Evolutionary conservation across 2,113 vertebrate species (phyloP).

Genomic region (Bostrychus sinensis): DNA sequence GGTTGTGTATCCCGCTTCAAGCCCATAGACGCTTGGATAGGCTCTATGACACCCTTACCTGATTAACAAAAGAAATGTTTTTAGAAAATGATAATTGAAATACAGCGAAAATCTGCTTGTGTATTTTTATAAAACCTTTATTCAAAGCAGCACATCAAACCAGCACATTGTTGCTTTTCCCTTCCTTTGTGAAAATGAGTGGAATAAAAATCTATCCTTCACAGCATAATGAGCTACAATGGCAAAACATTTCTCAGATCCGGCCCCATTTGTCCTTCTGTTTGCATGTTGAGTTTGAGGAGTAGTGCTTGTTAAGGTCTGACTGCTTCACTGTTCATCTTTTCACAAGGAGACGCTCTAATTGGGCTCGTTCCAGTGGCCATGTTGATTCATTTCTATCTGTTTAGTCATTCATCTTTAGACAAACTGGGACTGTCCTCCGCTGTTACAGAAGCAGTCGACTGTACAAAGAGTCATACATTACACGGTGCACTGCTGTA

Average conservation of each 20-base stretch:
- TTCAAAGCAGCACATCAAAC: too few relatives aligned
- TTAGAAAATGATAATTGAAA: too few relatives aligned
- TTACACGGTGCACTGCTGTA: not conserved
- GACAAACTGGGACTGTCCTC: conserved; percentile 17
- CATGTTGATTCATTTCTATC: conserved; percentile 42
- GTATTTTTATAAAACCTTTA: too few relatives aligned
- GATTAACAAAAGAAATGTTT: too few relatives aligned
- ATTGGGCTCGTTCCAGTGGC: conserved; percentile 48
- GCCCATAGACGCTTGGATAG: too few relatives aligned
- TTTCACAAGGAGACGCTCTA: conserved; percentile 33
- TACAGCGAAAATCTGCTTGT: too few relatives aligned
- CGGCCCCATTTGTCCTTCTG: conserved; percentile 39
- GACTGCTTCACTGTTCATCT: conserved; percentile 32
- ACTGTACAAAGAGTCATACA: conserved; percentile 5
- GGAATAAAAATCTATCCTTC: too few relatives aligned
- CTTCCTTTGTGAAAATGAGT: too few relatives aligned
- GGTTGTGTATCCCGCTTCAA: too few relatives aligned
- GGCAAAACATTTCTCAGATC: conserved; percentile 65
- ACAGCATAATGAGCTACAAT: conserved; percentile 77
- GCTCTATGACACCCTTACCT: too few relatives aligned
- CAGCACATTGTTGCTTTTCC: too few relatives aligned
- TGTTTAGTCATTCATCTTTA: conserved; percentile 30
- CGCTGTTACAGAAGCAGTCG: not conserved
- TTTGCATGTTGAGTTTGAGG: conserved; percentile 53
- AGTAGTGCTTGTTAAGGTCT: conserved; percentile 33